These are phyloP conservation scores for Drosophila sechellia DNA, from an alignment of 1,140 invertebrate species.

Conservation along the genomic window DNA sequence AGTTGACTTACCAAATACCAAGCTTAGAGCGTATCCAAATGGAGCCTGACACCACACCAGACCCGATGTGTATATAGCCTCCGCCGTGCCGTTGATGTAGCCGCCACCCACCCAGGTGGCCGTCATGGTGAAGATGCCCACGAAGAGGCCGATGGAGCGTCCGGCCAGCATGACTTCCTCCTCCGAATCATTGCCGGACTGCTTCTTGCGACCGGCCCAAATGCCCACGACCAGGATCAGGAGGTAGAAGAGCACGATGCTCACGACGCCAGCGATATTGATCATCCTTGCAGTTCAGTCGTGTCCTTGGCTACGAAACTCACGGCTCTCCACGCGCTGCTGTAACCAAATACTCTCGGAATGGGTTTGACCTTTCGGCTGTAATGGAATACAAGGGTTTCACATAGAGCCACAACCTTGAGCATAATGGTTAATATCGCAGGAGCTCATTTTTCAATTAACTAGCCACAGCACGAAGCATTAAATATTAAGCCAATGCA, in stretches of 20 bases:
- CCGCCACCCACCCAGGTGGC: constrained; percentile 99
- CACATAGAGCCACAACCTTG: constrained; percentile 12
- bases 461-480: constrained; percentile 32
- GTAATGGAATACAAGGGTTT: constrained; percentile 14
- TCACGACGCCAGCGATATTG: constrained; percentile 95
- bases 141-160: constrained; percentile 96
- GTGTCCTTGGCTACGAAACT: constrained; percentile 34
- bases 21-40: constrained; percentile 97
- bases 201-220: constrained; percentile 97
- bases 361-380: constrained; percentile 58
- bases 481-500: constrained; percentile 67
- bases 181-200: constrained; percentile 92
- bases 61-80: constrained; percentile 96
- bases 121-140: constrained; percentile 99
- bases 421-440: constrained; percentile 25
- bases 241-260: constrained; percentile 97
- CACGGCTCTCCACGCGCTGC: constrained; percentile 6
- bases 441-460: constrained; percentile 46
- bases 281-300: constrained; percentile 88
- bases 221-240: constrained; percentile 96
- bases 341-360: constrained; percentile 44
- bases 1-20: constrained; percentile 91
- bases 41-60: constrained; percentile 98
- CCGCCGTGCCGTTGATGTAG: constrained; percentile 99
- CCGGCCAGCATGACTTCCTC: constrained; percentile 99